Conservation (phyloP, 2,797 vertebrate species). For the Eulemur mongoz region DNA sequence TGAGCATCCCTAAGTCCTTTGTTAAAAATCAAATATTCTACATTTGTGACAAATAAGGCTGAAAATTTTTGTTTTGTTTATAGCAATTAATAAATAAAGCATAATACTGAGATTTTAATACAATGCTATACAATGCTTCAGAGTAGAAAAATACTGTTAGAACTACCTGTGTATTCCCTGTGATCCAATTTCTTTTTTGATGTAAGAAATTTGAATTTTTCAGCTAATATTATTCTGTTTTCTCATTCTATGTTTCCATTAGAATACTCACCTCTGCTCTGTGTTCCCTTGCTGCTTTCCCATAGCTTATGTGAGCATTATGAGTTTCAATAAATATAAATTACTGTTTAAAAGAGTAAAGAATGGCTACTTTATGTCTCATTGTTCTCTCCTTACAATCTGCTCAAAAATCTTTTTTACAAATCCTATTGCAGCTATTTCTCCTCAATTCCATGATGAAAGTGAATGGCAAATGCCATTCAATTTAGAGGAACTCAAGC, state of each 20-base stretch:
- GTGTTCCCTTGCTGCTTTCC: neutral
- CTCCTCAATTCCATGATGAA: constrained; percentile 53
- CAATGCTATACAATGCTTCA: neutral
- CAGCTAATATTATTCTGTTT: neutral
- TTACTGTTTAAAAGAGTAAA: constrained; percentile 44
- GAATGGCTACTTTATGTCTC: neutral
- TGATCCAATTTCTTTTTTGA: neutral
- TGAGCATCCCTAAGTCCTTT: neutral
- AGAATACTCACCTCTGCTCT: neutral
- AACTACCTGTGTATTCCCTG: neutral
- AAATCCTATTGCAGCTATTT: constrained; percentile 21
- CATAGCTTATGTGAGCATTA: neutral
- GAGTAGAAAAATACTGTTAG: neutral
- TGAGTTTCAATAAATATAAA: constrained; percentile 61
- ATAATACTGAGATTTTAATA: neutral
- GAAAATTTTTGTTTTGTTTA: neutral
- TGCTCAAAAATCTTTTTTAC: neutral
- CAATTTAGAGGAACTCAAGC: constrained; percentile 58
- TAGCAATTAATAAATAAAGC: constrained; percentile 8
- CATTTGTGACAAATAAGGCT: neutral
- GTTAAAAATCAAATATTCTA: neutral
- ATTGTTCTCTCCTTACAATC: constrained; percentile 40
- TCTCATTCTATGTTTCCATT: neutral
- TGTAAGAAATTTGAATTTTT: neutral
- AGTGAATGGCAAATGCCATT: constrained; percentile 55